These are phyloP conservation scores for Tridacna crocea DNA, from an alignment of 2,888 invertebrate genomes.

Conservation along the genomic window DNA sequence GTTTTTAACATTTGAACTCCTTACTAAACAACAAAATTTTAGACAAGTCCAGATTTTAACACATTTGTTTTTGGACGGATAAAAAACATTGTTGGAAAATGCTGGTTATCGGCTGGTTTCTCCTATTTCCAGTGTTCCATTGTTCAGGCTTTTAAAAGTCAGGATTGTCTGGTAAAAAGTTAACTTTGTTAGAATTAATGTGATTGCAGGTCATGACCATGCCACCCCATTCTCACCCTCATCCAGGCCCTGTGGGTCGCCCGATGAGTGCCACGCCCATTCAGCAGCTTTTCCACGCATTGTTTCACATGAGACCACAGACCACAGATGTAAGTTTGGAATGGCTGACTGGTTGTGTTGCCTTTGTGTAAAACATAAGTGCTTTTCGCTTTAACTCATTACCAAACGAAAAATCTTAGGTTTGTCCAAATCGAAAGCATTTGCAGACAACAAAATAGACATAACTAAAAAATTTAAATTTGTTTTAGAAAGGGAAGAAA, in stretches of 20 bases:
- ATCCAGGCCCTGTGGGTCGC: conserved; percentile 16
- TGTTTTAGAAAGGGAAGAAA: too few relatives aligned
- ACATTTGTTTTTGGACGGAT: neutral
- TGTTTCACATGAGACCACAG: conserved; percentile 49
- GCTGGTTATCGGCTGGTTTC: neutral
- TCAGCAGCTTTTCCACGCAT: conserved; percentile 54
- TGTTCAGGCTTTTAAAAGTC: neutral
- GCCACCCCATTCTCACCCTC: neutral
- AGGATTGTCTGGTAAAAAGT: too few relatives aligned
- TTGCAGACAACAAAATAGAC: too few relatives aligned
- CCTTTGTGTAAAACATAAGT: too few relatives aligned
- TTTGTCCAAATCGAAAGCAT: too few relatives aligned
- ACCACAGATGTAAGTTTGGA: conserved; percentile 43
- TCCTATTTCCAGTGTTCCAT: neutral
- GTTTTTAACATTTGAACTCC: too few relatives aligned
- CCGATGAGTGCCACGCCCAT: conserved; percentile 64
- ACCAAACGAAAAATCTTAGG: too few relatives aligned
- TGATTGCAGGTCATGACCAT: neutral
- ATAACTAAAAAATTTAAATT: too few relatives aligned
- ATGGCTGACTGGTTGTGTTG: neutral
- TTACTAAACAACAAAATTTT: too few relatives aligned
- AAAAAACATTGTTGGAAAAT: neutral
- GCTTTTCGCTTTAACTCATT: too few relatives aligned
- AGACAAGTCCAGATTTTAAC: too few relatives aligned
- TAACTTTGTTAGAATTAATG: too few relatives aligned